Conservation (phyloP, 2,888 invertebrate species). For the Philopedon plagiatum region DNA sequence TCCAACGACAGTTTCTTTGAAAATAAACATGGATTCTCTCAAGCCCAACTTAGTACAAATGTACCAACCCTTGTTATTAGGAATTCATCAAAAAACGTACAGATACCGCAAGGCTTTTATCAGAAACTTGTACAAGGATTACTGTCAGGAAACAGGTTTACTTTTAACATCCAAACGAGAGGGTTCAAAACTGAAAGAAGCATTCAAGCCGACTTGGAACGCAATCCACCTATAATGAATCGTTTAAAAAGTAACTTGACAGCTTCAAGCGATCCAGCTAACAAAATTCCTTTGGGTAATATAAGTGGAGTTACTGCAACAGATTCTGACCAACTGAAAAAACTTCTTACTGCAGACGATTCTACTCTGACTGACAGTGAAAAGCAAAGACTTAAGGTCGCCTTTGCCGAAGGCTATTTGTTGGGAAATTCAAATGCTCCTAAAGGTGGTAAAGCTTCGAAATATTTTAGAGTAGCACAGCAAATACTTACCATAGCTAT, state of each 20-base stretch:
- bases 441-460: slow-evolving; percentile 71
- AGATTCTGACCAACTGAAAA: slow-evolving; percentile 70
- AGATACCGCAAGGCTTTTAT: slow-evolving; percentile 62
- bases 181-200: slow-evolving; percentile 87
- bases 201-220: slow-evolving; percentile 77
- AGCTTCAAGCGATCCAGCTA: slow-evolving; percentile 30
- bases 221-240: slow-evolving; percentile 80
- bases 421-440: slow-evolving; percentile 73
- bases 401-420: slow-evolving; percentile 93
- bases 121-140: slow-evolving; percentile 61
- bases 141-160: slow-evolving; percentile 60
- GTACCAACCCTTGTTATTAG: slow-evolving; percentile 61
- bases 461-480: slow-evolving; percentile 80
- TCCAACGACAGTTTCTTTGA: slow-evolving; percentile 68
- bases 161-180: slow-evolving; percentile 74
- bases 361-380: slow-evolving; percentile 70
- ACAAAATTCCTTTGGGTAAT: slow-evolving; percentile 53
- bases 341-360: slow-evolving; percentile 71
- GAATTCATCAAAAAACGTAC: slow-evolving; percentile 56
- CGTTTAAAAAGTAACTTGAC: slow-evolving; percentile 75
- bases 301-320: slow-evolving; percentile 51
- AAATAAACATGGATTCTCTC: slow-evolving; percentile 68
- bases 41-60: slow-evolving; percentile 58
- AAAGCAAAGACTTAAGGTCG: slow-evolving; percentile 85
- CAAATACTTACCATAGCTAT: slow-evolving; percentile 81